Base-by-base conservation (phyloP, 2,888 invertebrate species). In the Dexiosoma caninum region DNA sequence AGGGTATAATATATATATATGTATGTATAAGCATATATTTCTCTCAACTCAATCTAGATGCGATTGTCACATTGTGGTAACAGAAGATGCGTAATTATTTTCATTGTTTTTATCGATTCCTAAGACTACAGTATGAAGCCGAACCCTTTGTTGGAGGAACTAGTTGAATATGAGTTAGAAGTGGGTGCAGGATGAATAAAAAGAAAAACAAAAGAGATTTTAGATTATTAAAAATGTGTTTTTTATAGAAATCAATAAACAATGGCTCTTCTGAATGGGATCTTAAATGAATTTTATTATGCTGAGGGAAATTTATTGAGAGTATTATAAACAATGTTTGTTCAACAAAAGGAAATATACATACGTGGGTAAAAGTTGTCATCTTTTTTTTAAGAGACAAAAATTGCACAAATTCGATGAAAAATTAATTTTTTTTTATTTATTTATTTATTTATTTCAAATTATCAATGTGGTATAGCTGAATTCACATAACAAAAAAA, bases 11-110 rank as follows among this genome's bases (percentile, higher is more conserved):
- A n/a, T n/a, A n/a, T n/a, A n/a, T 27, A 27, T 27, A 27, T 27
- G 6, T 27, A 27, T 27, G 27, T 27, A 27, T 27, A 66, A 14
- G 40, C n/a, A 40, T 23, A n/a, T 64, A 16, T 27, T 64, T 42
- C 53, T 60, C 27, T 42, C 23, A 37, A 64, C n/a, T 35, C 67
- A 72, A 44, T 57, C 62, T 46, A 30, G 27, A 51, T 51, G 37
- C 14, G 51, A 70, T 60, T 70, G 42, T 76, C 59, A 59, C 57
- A 42, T 32, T 57, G 57, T 53, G 44, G 35, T 53, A 66, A 59
- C 76, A 53, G 59, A 53, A 71, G 70, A 70, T 76, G 66, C 71
- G 75, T 80, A 66, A 76, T 80, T 76, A 53, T 60, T 71, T 49
- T 66, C 30, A 70, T 66, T 49, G 55, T 44, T 57, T 46, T 55